Base-by-base conservation (phyloP, 2,888 invertebrate species). In the Leucozona laternaria region DNA sequence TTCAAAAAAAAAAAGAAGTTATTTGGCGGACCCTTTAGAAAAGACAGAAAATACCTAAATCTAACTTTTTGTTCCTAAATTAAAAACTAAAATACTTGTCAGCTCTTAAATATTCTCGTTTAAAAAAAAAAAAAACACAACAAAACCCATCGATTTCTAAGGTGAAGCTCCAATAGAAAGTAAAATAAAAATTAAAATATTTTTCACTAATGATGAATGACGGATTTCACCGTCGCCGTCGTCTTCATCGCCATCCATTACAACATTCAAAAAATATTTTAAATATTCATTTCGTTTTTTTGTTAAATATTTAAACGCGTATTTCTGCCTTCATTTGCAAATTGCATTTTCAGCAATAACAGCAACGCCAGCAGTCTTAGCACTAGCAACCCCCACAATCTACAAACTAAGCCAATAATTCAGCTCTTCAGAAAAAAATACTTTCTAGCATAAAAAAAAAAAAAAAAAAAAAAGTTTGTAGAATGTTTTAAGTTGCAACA, bases 391-490 rank as follows among this genome's bases (percentile, higher is more conserved):
- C 48, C 57, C 58, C 25, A 79, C 66, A 79, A 79, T 68, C 55
- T 57, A 55, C 81, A 85, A 85, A 85, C 85, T 85, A 85, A 85
- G 85, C 81, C 68, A 85, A 85, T 85, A 81, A 72, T 77, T 81
- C 34, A 58, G 58, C 43, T 40, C 71, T 70, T 43, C 53, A 48
- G 55, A 50, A 60, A 45, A 57, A 58, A 50, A 62, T 37, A 40
- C 22, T 70, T 43, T 25, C 20, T 11, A 55, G 25, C n/a, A 34
- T 25, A 28, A 53, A 45, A 37, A 77, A 37, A 22, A 64, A 15
- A 31, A 25, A 55, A 43, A 17, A 62, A 72, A 60, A 20, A 43
- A 43, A 45, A 62, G 13, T 62, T 70, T 34, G 17, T 48, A 72
- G 58, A 66, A 66, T 53, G 10, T 68, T 53, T 68, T 68, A 60